Percentiles rank a stretch among this genome's conserved stretches.
Evolutionary conservation across 2,113 vertebrate genomes (phyloP).

Genomic region (Antechinus stuartii): DNA sequence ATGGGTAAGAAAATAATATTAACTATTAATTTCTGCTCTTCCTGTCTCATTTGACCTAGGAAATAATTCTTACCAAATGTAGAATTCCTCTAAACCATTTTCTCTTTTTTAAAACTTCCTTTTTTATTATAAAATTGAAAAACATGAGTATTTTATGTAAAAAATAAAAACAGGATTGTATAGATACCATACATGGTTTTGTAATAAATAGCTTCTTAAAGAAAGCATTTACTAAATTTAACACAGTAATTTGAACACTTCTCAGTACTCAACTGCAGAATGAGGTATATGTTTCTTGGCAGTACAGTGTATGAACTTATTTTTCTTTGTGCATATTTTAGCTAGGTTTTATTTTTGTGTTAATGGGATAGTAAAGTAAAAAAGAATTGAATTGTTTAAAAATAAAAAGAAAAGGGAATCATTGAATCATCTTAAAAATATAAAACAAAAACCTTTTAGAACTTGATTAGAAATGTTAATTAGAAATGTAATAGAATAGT

Average conservation of each 20-base stretch:
- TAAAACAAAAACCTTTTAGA: not conserved
- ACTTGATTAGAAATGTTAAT: not conserved
- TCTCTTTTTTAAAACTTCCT: not conserved
- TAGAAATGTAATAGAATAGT: not conserved
- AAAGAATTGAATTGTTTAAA: not conserved
- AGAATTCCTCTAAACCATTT: not conserved
- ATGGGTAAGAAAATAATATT: not conserved
- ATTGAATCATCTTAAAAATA: not conserved
- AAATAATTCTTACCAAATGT: not conserved
- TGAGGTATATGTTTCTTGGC: not conserved
- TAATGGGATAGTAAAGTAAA: not conserved
- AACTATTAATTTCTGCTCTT: not conserved
- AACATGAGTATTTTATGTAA: not conserved
- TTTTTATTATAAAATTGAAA: not conserved
- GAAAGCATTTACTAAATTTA: not conserved
- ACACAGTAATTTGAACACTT: not conserved
- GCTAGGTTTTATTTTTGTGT: not conserved
- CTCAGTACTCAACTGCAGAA: not conserved
- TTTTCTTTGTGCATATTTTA: not conserved
- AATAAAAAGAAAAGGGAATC: too few species aligned
- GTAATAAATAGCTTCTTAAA: not conserved
- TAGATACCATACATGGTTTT: not conserved
- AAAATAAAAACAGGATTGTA: not conserved
- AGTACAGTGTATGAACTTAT: not conserved
- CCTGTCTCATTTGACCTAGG: not conserved